phyloP scores from a whole-genome alignment of 2,113 vertebrate species.

The Pontoporia blainvillei region DNA sequence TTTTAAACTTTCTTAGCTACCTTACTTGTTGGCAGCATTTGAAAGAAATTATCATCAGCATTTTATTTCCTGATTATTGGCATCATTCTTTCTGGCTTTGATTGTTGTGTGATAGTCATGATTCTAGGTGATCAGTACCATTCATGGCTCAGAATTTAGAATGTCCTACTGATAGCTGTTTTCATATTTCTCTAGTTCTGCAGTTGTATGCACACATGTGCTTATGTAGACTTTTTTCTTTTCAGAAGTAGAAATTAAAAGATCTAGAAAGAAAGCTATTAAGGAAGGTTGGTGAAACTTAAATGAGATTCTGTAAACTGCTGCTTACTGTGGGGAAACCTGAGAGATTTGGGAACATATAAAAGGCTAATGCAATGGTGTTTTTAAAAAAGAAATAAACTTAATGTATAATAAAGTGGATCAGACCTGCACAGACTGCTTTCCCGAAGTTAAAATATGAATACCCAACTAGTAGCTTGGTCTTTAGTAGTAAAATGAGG shows the following conservation, averaged over 20 bases:
- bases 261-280: not conserved
- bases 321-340: not conserved
- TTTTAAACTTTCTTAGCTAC: not conserved
- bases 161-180: not conserved
- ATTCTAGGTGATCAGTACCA: not conserved
- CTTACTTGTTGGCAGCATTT: not conserved
- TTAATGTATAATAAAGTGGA: not conserved
- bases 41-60: not conserved
- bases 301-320: not conserved
- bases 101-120: not conserved
- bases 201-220: not conserved
- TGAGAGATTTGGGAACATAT: not conserved
- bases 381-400: not conserved
- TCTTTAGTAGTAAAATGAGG: not conserved
- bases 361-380: not conserved
- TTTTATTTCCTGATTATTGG: not conserved
- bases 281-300: constrained; percentile 47
- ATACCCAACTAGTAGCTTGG: not conserved
- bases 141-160: not conserved
- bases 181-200: not conserved
- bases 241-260: constrained; percentile 50
- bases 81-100: not conserved
- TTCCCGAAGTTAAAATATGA: constrained; percentile 1
- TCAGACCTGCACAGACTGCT: not conserved
- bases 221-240: not conserved